A percentile compares a stretch with the other conserved stretches of the same genome.
Conservation (phyloP, 2,113 vertebrate species). For the Tautogolabrus adspersus region DNA sequence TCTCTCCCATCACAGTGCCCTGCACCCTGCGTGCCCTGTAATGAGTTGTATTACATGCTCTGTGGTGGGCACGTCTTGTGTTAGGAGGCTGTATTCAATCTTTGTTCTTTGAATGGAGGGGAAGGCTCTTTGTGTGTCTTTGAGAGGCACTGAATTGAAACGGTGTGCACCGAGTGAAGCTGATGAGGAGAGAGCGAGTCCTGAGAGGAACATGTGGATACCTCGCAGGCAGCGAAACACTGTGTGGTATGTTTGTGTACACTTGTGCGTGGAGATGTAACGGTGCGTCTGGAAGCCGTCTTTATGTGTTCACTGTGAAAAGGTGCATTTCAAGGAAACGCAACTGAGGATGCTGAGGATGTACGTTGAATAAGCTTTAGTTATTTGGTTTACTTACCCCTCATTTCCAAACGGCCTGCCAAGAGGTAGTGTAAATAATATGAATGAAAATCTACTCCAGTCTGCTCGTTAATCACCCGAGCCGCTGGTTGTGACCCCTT, state of each 20-base stretch:
- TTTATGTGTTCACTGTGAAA: constrained; percentile 34
- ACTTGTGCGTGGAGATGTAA: constrained; percentile 57
- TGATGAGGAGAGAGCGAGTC: constrained; percentile 77
- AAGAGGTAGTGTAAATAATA: constrained; percentile 56
- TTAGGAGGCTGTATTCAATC: constrained; percentile 73
- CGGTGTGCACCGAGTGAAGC: constrained; percentile 78
- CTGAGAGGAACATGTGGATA: constrained; percentile 76
- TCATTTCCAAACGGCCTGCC: constrained; percentile 61
- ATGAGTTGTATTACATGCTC: constrained; percentile 81
- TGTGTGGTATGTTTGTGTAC: constrained; percentile 54
- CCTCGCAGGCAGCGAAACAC: constrained; percentile 65
- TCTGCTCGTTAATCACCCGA: constrained; percentile 75
- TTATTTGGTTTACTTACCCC: constrained; percentile 70
- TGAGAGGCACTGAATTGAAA: constrained; percentile 79
- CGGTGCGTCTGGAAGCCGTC: constrained; percentile 36
- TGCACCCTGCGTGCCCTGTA: constrained; percentile 71
- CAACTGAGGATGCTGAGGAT: constrained; percentile 25
- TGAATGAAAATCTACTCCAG: constrained; percentile 73
- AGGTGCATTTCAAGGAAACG: constrained; percentile 49
- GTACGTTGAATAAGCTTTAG: constrained; percentile 41
- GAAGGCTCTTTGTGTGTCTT: constrained; percentile 79
- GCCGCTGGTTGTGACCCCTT: constrained; percentile 72
- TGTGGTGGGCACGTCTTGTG: constrained; percentile 77
- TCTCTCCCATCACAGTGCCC: constrained; percentile 71
- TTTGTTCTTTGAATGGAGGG: constrained; percentile 63